Conservation (phyloP, 2,113 vertebrate genomes). For the Murina feae region DNA sequence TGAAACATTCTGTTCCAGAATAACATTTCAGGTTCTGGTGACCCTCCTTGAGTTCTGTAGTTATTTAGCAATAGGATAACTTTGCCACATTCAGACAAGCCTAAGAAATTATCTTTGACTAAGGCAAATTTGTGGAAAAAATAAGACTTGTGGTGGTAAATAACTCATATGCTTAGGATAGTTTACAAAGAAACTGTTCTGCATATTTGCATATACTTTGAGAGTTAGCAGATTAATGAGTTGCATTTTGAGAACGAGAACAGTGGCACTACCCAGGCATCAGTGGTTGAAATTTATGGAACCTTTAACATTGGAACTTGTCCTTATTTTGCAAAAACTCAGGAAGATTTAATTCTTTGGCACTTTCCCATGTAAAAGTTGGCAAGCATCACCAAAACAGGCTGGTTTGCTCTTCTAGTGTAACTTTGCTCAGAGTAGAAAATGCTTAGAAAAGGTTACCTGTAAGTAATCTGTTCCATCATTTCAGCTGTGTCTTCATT, state of each 20-base stretch:
- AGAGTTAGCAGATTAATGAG: background rate
- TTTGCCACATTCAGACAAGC: background rate
- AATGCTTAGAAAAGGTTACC: background rate
- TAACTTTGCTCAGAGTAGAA: background rate
- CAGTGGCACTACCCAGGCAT: background rate
- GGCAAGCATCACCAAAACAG: background rate
- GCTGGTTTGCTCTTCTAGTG: background rate
- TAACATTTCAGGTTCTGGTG: background rate
- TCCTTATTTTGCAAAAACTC: slow-evolving; percentile 20
- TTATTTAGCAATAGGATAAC: background rate
- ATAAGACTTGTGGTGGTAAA: too few species aligned
- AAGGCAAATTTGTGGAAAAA: background rate
- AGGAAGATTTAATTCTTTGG: background rate
- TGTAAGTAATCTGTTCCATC: background rate
- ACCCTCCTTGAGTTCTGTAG: background rate
- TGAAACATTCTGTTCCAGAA: background rate
- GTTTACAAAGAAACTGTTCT: background rate
- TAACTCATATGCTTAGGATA: background rate
- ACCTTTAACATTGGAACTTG: background rate
- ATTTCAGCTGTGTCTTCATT: background rate
- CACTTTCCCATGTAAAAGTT: background rate
- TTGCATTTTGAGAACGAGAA: background rate
- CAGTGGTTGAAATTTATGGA: background rate
- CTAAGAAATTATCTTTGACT: background rate
- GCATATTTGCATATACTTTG: background rate